phyloP scores from a whole-genome alignment of 2,797 vertebrate genomes.

The Microchirus variegatus region DNA sequence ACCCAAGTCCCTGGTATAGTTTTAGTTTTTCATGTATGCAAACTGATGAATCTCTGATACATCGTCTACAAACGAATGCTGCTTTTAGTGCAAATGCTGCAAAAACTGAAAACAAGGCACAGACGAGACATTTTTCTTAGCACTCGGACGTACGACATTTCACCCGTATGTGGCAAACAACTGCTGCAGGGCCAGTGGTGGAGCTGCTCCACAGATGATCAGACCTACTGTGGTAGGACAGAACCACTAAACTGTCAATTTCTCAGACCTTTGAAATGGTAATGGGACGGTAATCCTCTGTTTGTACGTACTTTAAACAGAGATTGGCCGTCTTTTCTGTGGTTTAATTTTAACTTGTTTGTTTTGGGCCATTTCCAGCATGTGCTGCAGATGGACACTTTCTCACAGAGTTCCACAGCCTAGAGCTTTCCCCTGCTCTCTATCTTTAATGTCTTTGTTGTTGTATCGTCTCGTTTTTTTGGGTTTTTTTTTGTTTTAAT shows the following conservation, averaged over 20 bases:
- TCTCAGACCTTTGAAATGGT: slow-evolving; percentile 68
- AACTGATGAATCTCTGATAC: no score
- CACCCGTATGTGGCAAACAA: slow-evolving; percentile 11
- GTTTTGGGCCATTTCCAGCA: slow-evolving; percentile 77
- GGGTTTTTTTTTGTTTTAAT: slow-evolving; percentile 33
- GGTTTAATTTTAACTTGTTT: slow-evolving; percentile 85
- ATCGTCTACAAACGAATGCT: no score
- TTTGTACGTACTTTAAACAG: slow-evolving; percentile 71
- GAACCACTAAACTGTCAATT: slow-evolving; percentile 66
- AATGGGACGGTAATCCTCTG: slow-evolving; percentile 64
- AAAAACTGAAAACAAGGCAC: slow-evolving; percentile 1
- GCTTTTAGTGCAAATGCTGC: no score
- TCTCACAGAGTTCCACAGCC: slow-evolving; percentile 69
- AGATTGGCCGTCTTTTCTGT: slow-evolving; percentile 67
- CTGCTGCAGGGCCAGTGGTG: slow-evolving; percentile 15
- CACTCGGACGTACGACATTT: slow-evolving; percentile 3
- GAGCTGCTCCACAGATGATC: slow-evolving; percentile 46
- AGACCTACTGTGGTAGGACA: slow-evolving; percentile 50
- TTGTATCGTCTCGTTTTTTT: slow-evolving; percentile 29
- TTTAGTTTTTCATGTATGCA: no score
- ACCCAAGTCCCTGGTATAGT: no score
- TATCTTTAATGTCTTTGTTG: slow-evolving; percentile 28
- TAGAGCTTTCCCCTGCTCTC: slow-evolving; percentile 39
- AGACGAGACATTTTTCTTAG: slow-evolving; percentile 4
- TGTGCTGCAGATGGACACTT: slow-evolving; percentile 74